phyloP scores from a whole-genome alignment of 2,888 invertebrate species.

The Phortica magna region DNA sequence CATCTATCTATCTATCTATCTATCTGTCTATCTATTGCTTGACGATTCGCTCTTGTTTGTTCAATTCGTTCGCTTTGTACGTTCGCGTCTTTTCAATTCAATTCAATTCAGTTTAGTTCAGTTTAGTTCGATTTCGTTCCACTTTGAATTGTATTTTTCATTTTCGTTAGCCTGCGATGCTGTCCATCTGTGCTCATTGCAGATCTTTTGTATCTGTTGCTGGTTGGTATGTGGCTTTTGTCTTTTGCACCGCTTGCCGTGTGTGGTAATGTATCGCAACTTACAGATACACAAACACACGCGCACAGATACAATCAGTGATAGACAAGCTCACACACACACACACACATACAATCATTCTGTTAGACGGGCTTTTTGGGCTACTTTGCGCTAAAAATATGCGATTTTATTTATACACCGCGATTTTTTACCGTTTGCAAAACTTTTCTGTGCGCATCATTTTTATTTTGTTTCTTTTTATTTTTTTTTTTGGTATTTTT shows the following conservation, averaged over 20 bases:
- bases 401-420: constrained; percentile 1
- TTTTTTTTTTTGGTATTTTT: neutral
- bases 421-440: constrained; percentile 2
- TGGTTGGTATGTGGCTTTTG: neutral
- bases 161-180: neutral
- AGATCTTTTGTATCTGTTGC: neutral
- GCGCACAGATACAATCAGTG: neutral
- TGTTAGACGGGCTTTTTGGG: neutral
- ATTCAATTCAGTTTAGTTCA: too few species aligned
- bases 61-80: neutral
- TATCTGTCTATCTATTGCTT: constrained; percentile 45
- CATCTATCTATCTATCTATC: constrained; percentile 39
- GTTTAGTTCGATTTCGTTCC: too few species aligned
- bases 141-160: too few species aligned
- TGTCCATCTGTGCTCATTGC: neutral
- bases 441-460: neutral
- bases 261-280: constrained; percentile 1
- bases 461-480: neutral
- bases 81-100: too few species aligned
- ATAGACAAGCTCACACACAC: neutral
- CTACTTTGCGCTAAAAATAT: constrained; percentile 16
- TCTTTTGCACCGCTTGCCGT: neutral
- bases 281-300: neutral
- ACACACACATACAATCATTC: neutral
- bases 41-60: neutral